These are phyloP conservation scores for Mixornis gularis DNA, from an alignment of 2,113 vertebrate species.

Conservation along the genomic window DNA sequence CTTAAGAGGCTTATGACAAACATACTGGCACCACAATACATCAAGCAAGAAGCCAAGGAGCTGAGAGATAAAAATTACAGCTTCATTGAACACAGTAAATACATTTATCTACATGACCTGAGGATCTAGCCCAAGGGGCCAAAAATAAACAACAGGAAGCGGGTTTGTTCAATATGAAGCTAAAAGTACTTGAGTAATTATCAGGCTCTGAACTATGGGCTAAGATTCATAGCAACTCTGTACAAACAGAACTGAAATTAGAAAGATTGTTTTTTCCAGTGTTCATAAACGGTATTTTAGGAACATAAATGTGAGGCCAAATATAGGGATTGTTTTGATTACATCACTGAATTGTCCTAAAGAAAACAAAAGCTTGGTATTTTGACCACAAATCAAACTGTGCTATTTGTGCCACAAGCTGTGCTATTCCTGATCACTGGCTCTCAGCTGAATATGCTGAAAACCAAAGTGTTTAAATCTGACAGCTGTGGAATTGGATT, in stretches of 20 bases:
- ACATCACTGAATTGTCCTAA: background rate
- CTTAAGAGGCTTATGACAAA: background rate
- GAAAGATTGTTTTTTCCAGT: background rate
- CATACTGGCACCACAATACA: background rate
- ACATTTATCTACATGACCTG: background rate
- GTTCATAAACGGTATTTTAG: background rate
- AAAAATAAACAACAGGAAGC: background rate
- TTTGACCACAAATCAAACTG: background rate
- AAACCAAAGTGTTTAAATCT: background rate
- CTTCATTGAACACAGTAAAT: background rate
- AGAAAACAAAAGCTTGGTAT: background rate
- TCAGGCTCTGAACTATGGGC: background rate
- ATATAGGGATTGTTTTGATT: background rate
- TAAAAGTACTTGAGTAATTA: background rate
- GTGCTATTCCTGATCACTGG: background rate
- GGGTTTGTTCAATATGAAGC: background rate
- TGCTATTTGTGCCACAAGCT: background rate
- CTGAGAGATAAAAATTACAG: background rate
- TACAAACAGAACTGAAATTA: background rate
- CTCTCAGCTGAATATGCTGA: background rate
- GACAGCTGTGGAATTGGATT: conserved; percentile 7
- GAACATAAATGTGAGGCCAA: background rate
- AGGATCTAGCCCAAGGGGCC: background rate
- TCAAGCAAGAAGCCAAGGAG: background rate
- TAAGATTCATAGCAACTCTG: background rate